Evolutionary conservation across 2,113 vertebrate genomes (phyloP).

Genomic region (Grammomys surdaster): DNA sequence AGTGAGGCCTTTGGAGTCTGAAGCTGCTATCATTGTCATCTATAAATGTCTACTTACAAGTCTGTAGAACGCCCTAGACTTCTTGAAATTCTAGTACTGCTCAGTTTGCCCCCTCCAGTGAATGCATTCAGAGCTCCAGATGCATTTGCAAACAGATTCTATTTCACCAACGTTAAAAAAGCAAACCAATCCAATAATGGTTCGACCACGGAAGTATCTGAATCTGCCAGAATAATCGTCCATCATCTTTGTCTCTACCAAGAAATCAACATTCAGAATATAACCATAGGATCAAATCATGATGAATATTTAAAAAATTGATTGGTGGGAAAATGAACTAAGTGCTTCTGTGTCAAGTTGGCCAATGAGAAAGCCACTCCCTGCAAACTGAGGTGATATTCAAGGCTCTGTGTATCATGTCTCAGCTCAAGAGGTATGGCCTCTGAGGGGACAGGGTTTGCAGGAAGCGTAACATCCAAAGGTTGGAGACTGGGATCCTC

Average conservation of each 20-base stretch:
- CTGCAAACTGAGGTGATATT: background rate
- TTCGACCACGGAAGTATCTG: background rate
- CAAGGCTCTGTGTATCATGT: background rate
- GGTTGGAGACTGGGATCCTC: background rate
- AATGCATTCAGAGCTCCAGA: background rate
- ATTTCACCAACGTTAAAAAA: conserved; percentile 2
- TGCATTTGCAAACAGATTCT: background rate
- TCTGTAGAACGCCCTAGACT: background rate
- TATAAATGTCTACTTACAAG: background rate
- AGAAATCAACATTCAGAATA: background rate
- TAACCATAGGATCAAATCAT: background rate
- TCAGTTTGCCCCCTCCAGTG: background rate
- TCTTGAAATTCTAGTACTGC: background rate
- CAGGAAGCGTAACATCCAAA: background rate
- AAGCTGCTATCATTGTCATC: background rate
- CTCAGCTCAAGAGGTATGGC: fast-evolving
- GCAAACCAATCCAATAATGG: background rate
- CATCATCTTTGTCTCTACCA: background rate
- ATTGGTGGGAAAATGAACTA: background rate
- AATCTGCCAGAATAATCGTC: background rate
- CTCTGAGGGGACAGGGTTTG: too few relatives aligned
- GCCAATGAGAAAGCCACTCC: background rate
- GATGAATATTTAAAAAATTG: conserved; percentile 47
- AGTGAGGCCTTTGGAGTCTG: background rate
- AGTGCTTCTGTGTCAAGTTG: conserved; percentile 26